Percentiles rank a stretch among this genome's conserved stretches.
These are phyloP conservation scores for Phoeniculus purpureus DNA, from an alignment of 2,797 vertebrate genomes.

Conservation along the genomic window DNA sequence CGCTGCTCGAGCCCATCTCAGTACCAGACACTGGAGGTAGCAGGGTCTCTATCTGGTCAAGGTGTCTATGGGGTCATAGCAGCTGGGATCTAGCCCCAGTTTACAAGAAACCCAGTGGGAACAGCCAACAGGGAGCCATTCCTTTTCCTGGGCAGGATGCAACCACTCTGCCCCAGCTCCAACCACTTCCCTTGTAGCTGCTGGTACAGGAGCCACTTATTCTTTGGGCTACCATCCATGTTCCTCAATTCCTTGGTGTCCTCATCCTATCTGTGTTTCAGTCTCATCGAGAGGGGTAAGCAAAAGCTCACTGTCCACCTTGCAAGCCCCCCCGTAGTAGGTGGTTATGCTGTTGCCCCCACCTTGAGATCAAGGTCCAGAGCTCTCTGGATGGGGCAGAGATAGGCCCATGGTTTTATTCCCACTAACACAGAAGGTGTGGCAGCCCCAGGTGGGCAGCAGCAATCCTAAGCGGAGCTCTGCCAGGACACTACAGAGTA, in stretches of 20 bases:
- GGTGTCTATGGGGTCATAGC: rapidly evolving
- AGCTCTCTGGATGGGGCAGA: neutral
- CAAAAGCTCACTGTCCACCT: neutral
- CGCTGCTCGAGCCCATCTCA: neutral
- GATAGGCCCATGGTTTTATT: neutral
- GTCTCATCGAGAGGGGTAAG: neutral
- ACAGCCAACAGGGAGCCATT: neutral
- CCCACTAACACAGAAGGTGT: neutral
- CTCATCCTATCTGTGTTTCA: neutral
- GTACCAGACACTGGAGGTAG: neutral
- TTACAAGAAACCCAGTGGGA: rapidly evolving
- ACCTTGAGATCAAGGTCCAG: neutral
- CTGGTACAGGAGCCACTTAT: neutral
- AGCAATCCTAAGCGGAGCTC: neutral
- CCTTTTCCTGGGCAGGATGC: neutral
- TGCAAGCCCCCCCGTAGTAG: neutral
- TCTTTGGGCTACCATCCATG: neutral
- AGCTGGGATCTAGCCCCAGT: neutral
- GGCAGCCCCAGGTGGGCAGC: neutral
- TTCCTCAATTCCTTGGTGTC: rapidly evolving
- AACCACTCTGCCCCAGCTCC: neutral
- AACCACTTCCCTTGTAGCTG: neutral
- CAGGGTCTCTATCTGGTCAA: neutral
- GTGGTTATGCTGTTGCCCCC: too few relatives aligned
- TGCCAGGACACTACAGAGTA: neutral